Evolutionary conservation across 2,888 invertebrate genomes (phyloP).

Genomic region (Miltochrista miniata): DNA sequence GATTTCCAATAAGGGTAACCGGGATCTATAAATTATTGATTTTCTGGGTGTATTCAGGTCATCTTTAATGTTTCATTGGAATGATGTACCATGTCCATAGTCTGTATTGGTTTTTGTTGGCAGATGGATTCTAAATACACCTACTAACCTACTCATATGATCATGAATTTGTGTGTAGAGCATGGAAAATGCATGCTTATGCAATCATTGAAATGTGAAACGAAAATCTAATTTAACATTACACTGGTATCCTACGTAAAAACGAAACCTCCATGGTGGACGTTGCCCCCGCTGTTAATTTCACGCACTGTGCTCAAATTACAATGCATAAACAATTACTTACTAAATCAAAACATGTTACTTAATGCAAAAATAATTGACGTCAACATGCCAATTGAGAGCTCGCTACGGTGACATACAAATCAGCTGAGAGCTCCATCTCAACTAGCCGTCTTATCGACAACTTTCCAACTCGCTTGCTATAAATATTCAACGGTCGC

Average conservation of each 20-base stretch:
- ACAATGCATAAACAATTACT: conserved; percentile 19
- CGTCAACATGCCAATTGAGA: conserved; percentile 45
- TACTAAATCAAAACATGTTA: conserved; percentile 37
- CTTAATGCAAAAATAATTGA: conserved; percentile 50
- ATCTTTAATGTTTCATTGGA: no score
- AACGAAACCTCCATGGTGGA: conserved; percentile 19
- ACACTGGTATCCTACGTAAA: conserved; percentile 42
- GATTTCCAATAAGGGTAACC: background rate
- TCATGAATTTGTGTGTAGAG: background rate
- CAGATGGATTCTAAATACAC: no score
- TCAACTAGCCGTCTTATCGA: conserved; percentile 27
- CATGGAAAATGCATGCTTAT: background rate
- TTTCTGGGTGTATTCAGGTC: background rate
- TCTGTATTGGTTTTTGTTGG: no score
- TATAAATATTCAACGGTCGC: conserved; percentile 74
- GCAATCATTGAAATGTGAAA: conserved; percentile 31
- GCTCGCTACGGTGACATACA: conserved; percentile 53
- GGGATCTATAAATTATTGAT: background rate
- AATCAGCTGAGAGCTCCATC: conserved; percentile 63
- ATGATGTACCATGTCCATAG: no score
- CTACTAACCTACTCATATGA: no score
- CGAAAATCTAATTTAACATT: conserved; percentile 28
- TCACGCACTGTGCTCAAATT: conserved; percentile 16
- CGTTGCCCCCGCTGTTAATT: conserved; percentile 15
- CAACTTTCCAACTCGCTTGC: conserved; percentile 72